phyloP scores from a whole-genome alignment of 2,797 vertebrate genomes.

The Adelosebastes latens region DNA sequence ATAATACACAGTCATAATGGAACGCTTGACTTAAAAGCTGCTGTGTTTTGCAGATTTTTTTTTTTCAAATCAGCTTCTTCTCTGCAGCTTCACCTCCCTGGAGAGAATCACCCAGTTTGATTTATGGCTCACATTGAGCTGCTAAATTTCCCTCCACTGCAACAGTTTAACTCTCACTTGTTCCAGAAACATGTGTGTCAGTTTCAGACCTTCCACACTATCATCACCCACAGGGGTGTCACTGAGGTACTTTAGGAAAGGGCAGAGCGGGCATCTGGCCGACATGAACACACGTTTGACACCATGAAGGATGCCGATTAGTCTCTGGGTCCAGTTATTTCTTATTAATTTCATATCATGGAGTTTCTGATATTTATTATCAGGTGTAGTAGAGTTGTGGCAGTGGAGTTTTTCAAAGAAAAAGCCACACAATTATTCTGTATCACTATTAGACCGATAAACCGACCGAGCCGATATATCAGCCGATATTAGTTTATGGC shows the following conservation, averaged over 20 bases:
- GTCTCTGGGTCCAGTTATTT: background rate
- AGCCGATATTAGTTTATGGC: background rate
- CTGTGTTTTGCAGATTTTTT: background rate
- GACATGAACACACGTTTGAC: background rate
- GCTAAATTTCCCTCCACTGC: slow-evolving; percentile 10
- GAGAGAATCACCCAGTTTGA: background rate
- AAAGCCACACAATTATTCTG: background rate
- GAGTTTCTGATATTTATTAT: background rate
- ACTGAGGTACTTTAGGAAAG: background rate
- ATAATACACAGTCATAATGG: background rate
- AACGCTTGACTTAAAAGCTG: background rate
- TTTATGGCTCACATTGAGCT: slow-evolving; percentile 40
- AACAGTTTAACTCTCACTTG: slow-evolving; percentile 7
- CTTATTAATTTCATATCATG: background rate
- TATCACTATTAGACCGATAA: background rate
- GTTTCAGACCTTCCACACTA: background rate
- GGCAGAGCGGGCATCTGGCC: background rate
- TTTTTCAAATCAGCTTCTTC: background rate
- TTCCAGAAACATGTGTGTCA: slow-evolving; percentile 13
- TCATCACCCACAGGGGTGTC: background rate
- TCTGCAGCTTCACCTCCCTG: background rate
- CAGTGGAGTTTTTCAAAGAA: background rate
- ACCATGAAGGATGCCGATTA: background rate
- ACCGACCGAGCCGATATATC: background rate
- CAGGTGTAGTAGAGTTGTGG: background rate